Base-by-base conservation (phyloP, 2,797 vertebrate genomes). In the Emys orbicularis region DNA sequence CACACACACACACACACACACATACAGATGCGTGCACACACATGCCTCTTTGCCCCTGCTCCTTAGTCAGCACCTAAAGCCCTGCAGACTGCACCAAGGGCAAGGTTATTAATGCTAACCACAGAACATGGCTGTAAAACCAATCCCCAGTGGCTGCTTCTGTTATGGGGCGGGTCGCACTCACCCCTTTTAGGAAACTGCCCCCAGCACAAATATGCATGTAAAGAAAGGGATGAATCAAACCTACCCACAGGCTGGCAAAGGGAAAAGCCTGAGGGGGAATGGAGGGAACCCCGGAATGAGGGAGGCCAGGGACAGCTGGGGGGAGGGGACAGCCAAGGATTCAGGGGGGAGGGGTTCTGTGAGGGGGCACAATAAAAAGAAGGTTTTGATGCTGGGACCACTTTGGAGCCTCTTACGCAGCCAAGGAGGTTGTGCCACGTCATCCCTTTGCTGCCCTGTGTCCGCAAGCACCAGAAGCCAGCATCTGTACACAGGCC, bases 41-140 rank as follows among this genome's bases (percentile, higher is more conserved):
- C 3, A 21, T 12, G 52, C 27, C 15, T 21, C 68, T 37, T 18
- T 19, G 8, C 76, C 88, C 95, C 80, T 68, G 77, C 49, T 94
- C 91, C 92, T 97, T 86, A 92, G 89, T 92, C 94, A 95, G 95
- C 93, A 91, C 88, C 96, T 89, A 59, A 2, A 93, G 81, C 88
- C 89, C 90, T 94, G 84, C 86, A 96, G 89, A 80, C 76, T 92
- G 90, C 94, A 87, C 86, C 91, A 92, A 96, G 89, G 95, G 90
- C 92, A 81, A 74, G 86, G 82, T 96, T 53, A 86, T 90, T 57
- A 91, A 90, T 0, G 34, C 90, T 18, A 87, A 57, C 81, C 53
- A 72, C 61, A 81, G 15, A 87, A 50, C 29, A 19, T 44, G 83
- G 59, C 59, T 0, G 3, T 74, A 68, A 47, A 74, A 3, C 47